Evolutionary conservation across 2,113 vertebrate species (phyloP).

Genomic region (Opisthocomus hoazin): DNA sequence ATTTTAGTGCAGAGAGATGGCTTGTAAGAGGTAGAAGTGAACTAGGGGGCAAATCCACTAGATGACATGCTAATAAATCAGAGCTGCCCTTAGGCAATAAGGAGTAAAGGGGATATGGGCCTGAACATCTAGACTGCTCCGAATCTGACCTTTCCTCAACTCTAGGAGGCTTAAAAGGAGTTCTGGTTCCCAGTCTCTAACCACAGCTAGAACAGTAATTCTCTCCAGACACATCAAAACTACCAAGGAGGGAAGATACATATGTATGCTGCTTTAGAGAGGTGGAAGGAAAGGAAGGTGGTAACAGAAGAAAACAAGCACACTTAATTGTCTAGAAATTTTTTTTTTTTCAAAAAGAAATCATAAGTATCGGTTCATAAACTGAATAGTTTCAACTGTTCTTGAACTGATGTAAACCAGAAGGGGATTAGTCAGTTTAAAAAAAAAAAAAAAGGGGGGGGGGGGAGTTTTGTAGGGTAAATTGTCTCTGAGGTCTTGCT

Average conservation of each 20-base stretch:
- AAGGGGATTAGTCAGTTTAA: background rate
- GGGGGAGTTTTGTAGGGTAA: background rate
- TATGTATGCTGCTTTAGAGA: background rate
- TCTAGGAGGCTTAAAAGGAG: background rate
- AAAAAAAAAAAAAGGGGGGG: background rate
- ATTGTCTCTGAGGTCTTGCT: background rate
- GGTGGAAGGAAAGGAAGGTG: background rate
- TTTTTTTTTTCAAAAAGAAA: background rate
- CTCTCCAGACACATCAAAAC: background rate
- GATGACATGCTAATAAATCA: background rate
- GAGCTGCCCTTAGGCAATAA: background rate
- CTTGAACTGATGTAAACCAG: background rate
- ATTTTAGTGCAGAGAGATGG: background rate
- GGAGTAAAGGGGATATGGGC: background rate
- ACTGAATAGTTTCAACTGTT: background rate
- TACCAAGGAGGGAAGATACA: background rate
- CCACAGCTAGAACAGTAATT: background rate
- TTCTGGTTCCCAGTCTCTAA: background rate
- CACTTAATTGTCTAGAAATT: background rate
- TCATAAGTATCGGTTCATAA: background rate
- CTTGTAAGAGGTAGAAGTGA: constrained; percentile 9
- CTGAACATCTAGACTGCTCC: background rate
- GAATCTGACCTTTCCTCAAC: background rate
- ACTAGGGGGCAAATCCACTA: background rate
- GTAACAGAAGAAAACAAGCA: background rate